Conservation (phyloP, 2,113 vertebrate genomes). For the Chunga burmeisteri region DNA sequence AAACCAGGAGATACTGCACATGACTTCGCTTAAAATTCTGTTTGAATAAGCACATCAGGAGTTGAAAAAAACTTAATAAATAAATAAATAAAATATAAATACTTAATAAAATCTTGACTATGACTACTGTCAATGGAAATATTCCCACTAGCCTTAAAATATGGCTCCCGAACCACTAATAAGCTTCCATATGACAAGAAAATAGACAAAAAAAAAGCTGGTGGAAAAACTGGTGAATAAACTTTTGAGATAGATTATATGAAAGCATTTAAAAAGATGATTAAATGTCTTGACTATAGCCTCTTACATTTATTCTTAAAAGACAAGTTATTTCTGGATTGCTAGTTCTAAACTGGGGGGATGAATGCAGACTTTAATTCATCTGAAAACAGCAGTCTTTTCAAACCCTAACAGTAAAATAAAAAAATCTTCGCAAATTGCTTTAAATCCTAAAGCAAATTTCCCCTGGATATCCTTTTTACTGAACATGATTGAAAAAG, state of each 20-base stretch:
- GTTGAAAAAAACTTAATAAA: neutral
- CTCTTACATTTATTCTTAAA: neutral
- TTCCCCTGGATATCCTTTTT: neutral
- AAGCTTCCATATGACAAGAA: neutral
- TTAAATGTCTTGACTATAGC: neutral
- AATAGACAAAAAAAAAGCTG: neutral
- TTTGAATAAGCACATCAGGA: neutral
- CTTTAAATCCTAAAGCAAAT: neutral
- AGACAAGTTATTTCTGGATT: neutral
- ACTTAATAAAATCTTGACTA: neutral
- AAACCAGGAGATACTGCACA: neutral
- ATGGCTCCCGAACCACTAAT: neutral
- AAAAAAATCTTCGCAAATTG: neutral
- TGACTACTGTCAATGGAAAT: neutral
- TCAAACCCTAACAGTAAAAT: neutral
- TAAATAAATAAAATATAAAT: neutral
- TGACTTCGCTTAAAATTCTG: neutral
- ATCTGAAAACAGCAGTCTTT: neutral
- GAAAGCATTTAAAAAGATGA: neutral
- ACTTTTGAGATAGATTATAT: neutral
- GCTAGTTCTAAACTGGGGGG: neutral
- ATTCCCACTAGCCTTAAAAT: neutral
- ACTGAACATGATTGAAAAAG: neutral
- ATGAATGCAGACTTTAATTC: neutral
- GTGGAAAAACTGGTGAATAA: neutral